These are phyloP conservation scores for Dimorphilus gyrociliatus DNA, from an alignment of 2,888 invertebrate species.

Conservation along the genomic window DNA sequence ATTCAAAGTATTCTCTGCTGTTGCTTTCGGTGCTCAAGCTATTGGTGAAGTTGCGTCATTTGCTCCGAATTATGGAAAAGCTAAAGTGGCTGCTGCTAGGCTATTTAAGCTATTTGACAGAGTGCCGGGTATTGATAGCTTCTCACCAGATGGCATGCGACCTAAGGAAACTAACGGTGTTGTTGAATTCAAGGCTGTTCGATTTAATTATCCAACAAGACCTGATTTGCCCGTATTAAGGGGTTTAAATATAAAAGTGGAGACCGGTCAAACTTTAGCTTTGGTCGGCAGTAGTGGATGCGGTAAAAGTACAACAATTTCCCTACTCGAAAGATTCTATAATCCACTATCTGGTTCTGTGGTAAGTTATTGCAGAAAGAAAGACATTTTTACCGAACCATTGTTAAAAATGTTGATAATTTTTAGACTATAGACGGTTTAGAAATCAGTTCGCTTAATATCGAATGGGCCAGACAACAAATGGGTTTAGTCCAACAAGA, in stretches of 20 bases:
- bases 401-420: no score
- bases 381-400: no score
- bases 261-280: constrained; percentile 33
- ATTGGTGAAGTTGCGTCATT: constrained; percentile 12
- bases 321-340: constrained; percentile 34
- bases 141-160: constrained; percentile 18
- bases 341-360: constrained; percentile 23
- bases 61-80: constrained; percentile 16
- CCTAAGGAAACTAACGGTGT: no score
- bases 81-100: constrained; percentile 9
- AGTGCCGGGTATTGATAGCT: constrained; percentile 21
- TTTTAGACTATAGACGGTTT: no score
- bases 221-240: constrained; percentile 26
- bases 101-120: constrained; percentile 18
- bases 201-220: constrained; percentile 28
- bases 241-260: constrained; percentile 30
- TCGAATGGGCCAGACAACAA: constrained; percentile 52
- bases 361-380: no score
- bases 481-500: constrained; percentile 83
- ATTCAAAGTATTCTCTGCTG: constrained; percentile 40
- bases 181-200: constrained; percentile 10
- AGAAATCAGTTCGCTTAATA: constrained; percentile 50
- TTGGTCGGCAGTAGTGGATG: constrained; percentile 34
- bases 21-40: constrained; percentile 40
- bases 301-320: constrained; percentile 32